A percentile compares a stretch with the other conserved stretches of the same genome.
Conservation (phyloP, 2,113 vertebrate genomes). For the Leucopsar rothschildi region DNA sequence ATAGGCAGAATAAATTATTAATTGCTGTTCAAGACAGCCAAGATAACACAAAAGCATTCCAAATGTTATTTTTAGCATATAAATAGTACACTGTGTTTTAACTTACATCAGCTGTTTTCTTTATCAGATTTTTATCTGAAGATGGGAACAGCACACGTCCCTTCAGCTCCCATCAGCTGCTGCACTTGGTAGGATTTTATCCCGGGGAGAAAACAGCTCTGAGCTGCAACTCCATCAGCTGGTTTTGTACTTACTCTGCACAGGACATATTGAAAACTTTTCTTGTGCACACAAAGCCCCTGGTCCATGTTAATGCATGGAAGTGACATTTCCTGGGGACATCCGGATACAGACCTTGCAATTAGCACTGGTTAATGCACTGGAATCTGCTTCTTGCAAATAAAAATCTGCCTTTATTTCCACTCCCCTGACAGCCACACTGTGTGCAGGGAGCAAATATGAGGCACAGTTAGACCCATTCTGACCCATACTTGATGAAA, state of each 20-base stretch:
- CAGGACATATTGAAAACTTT: slow-evolving; percentile 17
- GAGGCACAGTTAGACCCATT: background rate
- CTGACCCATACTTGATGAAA: background rate
- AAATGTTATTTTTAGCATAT: slow-evolving; percentile 52
- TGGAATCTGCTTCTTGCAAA: background rate
- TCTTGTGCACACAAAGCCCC: background rate
- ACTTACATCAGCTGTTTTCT: slow-evolving; percentile 55
- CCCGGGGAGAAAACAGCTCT: background rate
- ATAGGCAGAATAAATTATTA: slow-evolving; percentile 43
- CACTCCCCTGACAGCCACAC: background rate
- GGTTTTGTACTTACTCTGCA: slow-evolving; percentile 42
- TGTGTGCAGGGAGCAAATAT: background rate
- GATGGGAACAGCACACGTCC: slow-evolving; percentile 39
- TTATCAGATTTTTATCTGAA: slow-evolving; percentile 64
- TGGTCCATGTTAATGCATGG: background rate
- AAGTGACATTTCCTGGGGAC: slow-evolving; percentile 43
- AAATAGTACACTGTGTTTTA: slow-evolving; percentile 56
- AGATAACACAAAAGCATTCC: slow-evolving; percentile 52
- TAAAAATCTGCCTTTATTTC: background rate
- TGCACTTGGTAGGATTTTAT: slow-evolving; percentile 24
- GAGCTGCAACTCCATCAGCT: slow-evolving; percentile 23
- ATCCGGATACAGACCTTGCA: background rate
- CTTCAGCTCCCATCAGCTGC: slow-evolving; percentile 14
- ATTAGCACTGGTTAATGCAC: background rate
- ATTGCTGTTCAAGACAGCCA: slow-evolving; percentile 41